Evolutionary conservation across 2,888 invertebrate genomes (phyloP), one percentile per base, ranked within the genome.

Genomic region (Ophion ellenae): DNA sequence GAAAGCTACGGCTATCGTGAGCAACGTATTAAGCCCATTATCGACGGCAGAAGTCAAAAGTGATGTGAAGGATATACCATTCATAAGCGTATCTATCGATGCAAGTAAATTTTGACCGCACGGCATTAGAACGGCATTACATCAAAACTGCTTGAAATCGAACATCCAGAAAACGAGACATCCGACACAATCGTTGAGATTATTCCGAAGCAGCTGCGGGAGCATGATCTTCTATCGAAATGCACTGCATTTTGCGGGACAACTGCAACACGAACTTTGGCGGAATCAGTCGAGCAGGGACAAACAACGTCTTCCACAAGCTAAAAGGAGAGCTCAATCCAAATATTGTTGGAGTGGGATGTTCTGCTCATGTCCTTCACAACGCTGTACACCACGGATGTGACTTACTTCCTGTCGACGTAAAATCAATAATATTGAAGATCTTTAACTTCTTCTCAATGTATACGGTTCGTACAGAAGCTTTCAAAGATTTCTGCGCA

Each of bases 121-220:
- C n/a, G n/a, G n/a, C n/a, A n/a, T n/a, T n/a, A 89, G 81, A 87
- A 80, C 61, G 90, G 90, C 11, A 88, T 90, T 78, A 77, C 88
- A 80, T 75, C 86, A 69, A 89, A 90, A 86, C 67, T 90, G 32
- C 24, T 24, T 24, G 24, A 28, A 28, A 28, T 28, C 28, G 28
- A 28, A 28, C 64, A 89, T 45, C 0, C 3, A 28, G 88, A 89
- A 70, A 89, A 90, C 87, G 90, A 91, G 87, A 89, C 81, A 81
- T 80, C 90, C 53, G 86, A 88, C 28, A 89, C 89, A 32, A 89
- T 91, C 70, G 82, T 88, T 17, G 66, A 17, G 36, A 28, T 66
- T 28, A 66, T 66, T 36, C 28, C 36, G 36, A 66, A n/a, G 36
- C 66, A 66, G 36, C 66, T 66, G 28, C 40, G 66, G 7, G 17